Conservation (phyloP, 2,797 vertebrate genomes). For the Hippocampus kuda region DNA sequence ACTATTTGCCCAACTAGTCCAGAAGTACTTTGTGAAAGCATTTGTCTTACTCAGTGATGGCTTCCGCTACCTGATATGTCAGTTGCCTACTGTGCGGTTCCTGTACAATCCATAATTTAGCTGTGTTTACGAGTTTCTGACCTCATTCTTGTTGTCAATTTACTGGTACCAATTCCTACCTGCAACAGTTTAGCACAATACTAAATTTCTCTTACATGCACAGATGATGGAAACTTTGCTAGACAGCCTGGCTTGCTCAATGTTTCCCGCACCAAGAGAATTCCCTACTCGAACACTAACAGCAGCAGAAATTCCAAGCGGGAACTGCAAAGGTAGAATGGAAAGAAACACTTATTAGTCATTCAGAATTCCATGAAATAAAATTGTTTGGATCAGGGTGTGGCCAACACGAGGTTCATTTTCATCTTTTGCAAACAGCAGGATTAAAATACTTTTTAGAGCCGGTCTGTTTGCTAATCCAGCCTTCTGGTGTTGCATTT, state of each 20-base stretch:
- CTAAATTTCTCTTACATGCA: constrained; percentile 57
- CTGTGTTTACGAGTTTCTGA: background rate
- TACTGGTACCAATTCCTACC: background rate
- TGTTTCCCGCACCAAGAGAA: constrained; percentile 79
- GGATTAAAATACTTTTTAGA: no score
- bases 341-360: background rate
- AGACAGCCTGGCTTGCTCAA: constrained; percentile 74
- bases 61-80: no score
- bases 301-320: constrained; percentile 76
- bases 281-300: constrained; percentile 83
- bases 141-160: background rate
- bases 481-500: no score
- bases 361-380: background rate
- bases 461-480: no score
- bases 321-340: constrained; percentile 60
- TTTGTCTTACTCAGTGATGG: no score
- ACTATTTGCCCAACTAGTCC: no score
- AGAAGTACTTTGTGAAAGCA: no score
- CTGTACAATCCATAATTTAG: background rate
- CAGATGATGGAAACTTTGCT: constrained; percentile 66
- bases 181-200: background rate
- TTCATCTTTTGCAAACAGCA: no score
- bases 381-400: background rate
- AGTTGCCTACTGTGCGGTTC: background rate
- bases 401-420: background rate